phyloP scores from a whole-genome alignment of 2,888 invertebrate species.

The Atethmia centrago region DNA sequence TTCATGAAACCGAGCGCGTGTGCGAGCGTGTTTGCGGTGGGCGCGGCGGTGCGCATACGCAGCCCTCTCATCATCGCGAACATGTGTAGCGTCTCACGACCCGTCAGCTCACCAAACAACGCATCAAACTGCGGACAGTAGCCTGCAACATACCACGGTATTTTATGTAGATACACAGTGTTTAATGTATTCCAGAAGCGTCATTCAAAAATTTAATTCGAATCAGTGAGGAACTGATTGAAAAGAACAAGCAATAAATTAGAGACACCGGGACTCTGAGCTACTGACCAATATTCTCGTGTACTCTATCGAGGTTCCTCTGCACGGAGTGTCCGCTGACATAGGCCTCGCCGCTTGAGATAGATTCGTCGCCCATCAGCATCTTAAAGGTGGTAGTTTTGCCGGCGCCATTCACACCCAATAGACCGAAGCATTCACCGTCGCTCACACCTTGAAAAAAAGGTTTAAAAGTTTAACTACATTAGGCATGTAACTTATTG shows the following conservation, averaged over 20 bases:
- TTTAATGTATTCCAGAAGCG: not conserved
- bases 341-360: slow-evolving; percentile 93
- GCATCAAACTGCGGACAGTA: slow-evolving; percentile 95
- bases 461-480: not conserved
- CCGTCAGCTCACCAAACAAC: slow-evolving; percentile 93
- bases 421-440: slow-evolving; percentile 95
- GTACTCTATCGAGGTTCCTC: slow-evolving; percentile 89
- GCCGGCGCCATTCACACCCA: slow-evolving; percentile 96
- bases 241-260: not conserved
- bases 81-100: slow-evolving; percentile 92
- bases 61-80: slow-evolving; percentile 92
- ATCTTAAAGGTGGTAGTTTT: slow-evolving; percentile 97
- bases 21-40: slow-evolving; percentile 84
- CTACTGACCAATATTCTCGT: slow-evolving; percentile 90
- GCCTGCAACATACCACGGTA: slow-evolving; percentile 77
- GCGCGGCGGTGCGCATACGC: slow-evolving; percentile 75
- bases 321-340: slow-evolving; percentile 91
- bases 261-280: not conserved
- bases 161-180: not conserved
- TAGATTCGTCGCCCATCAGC: slow-evolving; percentile 95
- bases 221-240: not conserved
- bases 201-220: not conserved
- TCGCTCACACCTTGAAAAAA: slow-evolving; percentile 91
- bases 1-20: slow-evolving; percentile 91
- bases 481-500: too few relatives aligned